A percentile compares a stretch with the other conserved stretches of the same genome.
phyloP scores from a whole-genome alignment of 2,888 invertebrate genomes.

The Himalopsyche kuldschensis region DNA sequence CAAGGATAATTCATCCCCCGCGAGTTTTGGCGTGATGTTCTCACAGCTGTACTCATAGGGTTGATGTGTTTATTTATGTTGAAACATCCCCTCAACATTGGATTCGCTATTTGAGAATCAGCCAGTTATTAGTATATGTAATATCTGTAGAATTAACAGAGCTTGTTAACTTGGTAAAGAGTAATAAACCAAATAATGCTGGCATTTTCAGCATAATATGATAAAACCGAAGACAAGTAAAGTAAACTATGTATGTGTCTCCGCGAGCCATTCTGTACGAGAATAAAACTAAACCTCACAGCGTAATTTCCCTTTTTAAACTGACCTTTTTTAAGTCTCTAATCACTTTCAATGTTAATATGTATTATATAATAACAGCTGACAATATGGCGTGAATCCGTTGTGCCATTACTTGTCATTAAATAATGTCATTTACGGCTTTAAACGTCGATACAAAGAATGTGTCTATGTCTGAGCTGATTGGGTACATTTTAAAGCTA shows the following conservation, averaged over 20 bases:
- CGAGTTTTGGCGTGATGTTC: neutral
- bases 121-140: too few species aligned
- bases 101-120: too few species aligned
- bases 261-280: too few species aligned
- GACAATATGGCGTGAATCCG: neutral
- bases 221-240: too few species aligned
- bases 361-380: neutral
- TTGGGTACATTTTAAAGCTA: constrained; percentile 26
- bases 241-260: too few species aligned
- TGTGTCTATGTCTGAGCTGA: constrained; percentile 9
- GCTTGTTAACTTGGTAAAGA: too few species aligned
- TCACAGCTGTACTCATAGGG: neutral
- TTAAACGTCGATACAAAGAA: constrained; percentile 2
- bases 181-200: too few species aligned
- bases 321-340: neutral
- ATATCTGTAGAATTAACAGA: too few species aligned
- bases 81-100: neutral
- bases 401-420: constrained; percentile 33
- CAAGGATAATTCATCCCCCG: neutral
- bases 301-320: neutral
- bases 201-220: too few species aligned
- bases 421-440: constrained; percentile 21
- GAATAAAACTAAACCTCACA: too few species aligned
- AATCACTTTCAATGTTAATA: neutral
- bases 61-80: neutral